Base-by-base conservation (phyloP, 92 coral and sea anemone genomes). In the Scolanthus callimorphus region DNA sequence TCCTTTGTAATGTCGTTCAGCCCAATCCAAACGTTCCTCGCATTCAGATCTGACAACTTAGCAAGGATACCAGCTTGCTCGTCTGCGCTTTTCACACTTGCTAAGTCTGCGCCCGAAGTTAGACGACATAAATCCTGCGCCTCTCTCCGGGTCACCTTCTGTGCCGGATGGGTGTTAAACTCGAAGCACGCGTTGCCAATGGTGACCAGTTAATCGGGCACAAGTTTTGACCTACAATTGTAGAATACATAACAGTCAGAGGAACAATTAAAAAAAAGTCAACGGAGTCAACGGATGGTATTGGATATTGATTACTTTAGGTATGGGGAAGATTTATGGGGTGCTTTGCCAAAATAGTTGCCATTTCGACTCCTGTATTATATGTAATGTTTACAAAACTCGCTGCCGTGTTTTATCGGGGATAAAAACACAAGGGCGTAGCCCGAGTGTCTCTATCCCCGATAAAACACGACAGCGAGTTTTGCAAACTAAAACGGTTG, bases 151-250 rank as follows among this genome's bases (percentile, higher is more conserved):
- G 70, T 45, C 50, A 80, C 60, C 17, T 46, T 57, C 50, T 81
- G 99, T 9, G 74, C 77, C 0, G 76, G 58, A 27, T 83, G 89
- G 11, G 84, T 68, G 52, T 88, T 94, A 55, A 94, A 89, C 60
- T 83, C 85, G 51, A 90, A 89, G 65, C 99, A 94, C 29, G 66
- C 63, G 69, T 89, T 90, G 3, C 89, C 91, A 43, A 79, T 75
- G 41, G 66, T 70, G 34, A 79, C 71, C 99, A 94, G 65, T 78
- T 82, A 9, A 50, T 58, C 2, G 99, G 99, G 41, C 99, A 94
- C 24, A 89, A 58, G 55, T 85, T 85, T 25, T 69, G 78, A 46
- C 99, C 99, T 94, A 15, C 0, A 12, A 29, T 1, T n/a, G n/a
- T n/a, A n/a, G n/a, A n/a, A n/a, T n/a, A n/a, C n/a, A n/a, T n/a